Percentiles rank a stretch among this genome's conserved stretches.
Evolutionary conservation across 2,797 vertebrate genomes (phyloP).

Genomic region (Neosilurus mollespiculum): DNA sequence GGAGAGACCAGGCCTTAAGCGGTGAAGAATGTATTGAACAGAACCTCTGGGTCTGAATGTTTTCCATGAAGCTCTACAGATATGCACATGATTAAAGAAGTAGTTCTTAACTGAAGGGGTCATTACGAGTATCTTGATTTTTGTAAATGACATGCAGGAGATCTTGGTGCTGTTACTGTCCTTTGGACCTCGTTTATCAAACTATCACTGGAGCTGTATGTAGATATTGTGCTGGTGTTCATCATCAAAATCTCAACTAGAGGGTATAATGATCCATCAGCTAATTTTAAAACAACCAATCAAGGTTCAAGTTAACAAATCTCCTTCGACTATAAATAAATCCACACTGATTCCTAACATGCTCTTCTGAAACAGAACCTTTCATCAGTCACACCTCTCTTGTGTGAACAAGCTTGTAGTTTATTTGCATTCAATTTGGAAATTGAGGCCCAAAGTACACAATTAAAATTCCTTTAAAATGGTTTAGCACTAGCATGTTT

Average conservation of each 20-base stretch:
- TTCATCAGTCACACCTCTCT: too few species aligned
- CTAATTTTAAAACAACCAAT: too few species aligned
- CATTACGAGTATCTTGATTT: too few species aligned
- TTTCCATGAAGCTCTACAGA: too few species aligned
- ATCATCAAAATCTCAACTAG: too few species aligned
- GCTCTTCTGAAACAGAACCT: not conserved
- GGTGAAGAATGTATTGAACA: not conserved
- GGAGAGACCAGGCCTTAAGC: not conserved
- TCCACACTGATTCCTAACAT: too few species aligned
- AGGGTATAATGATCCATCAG: too few species aligned
- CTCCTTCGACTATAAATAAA: too few species aligned
- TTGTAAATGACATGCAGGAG: too few species aligned
- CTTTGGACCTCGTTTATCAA: not conserved
- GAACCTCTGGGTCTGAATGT: not conserved
- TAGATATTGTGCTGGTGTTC: not conserved
- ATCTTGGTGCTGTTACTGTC: not conserved
- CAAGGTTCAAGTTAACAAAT: too few species aligned
- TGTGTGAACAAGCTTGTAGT: not conserved
- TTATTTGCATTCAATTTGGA: too few species aligned
- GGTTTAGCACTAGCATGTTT: not conserved
- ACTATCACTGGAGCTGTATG: not conserved
- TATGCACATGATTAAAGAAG: not conserved
- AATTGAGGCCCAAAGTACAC: not conserved
- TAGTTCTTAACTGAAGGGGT: not conserved
- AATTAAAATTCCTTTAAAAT: not conserved